These are phyloP conservation scores for Bombus terrestris DNA, from an alignment of 1,140 invertebrate genomes.

Conservation along the genomic window DNA sequence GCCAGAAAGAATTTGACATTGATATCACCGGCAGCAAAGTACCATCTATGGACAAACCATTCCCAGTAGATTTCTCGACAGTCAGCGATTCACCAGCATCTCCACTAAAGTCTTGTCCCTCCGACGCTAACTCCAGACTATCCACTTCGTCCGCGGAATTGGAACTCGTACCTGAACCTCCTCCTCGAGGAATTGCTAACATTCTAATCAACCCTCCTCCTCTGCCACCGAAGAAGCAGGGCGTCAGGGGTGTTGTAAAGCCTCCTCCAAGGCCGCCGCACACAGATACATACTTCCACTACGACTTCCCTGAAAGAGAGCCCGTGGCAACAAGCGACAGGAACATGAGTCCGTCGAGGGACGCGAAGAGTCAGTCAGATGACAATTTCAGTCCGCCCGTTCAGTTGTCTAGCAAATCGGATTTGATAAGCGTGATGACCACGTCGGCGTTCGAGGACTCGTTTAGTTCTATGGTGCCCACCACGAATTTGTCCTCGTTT, in stretches of 20 bases:
- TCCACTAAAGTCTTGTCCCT: slow-evolving; percentile 73
- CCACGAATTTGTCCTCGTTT: slow-evolving; percentile 71
- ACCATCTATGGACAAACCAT: slow-evolving; percentile 73
- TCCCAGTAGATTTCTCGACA: slow-evolving; percentile 78
- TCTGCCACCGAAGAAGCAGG: slow-evolving; percentile 91
- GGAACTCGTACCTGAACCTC: slow-evolving; percentile 87
- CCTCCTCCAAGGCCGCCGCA: slow-evolving; percentile 87
- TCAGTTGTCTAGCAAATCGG: slow-evolving; percentile 70
- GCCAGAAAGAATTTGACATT: slow-evolving; percentile 72
- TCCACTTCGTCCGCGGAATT: slow-evolving; percentile 78
- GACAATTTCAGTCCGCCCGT: slow-evolving; percentile 78
- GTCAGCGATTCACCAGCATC: slow-evolving; percentile 76
- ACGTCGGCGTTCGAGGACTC: slow-evolving; percentile 78
- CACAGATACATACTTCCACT: slow-evolving; percentile 83
- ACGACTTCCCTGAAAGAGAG: slow-evolving; percentile 85
- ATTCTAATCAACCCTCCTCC: slow-evolving; percentile 89
- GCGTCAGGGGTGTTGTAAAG: slow-evolving; percentile 77
- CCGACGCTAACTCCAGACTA: slow-evolving; percentile 75
- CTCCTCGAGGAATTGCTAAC: slow-evolving; percentile 85
- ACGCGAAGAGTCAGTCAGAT: slow-evolving; percentile 71
- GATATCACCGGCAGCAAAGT: slow-evolving; percentile 65
- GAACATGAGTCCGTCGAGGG: slow-evolving; percentile 67
- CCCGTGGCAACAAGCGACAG: slow-evolving; percentile 63
- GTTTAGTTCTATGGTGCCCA: slow-evolving; percentile 75
- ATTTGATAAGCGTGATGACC: slow-evolving; percentile 56